Evolutionary conservation across 2,797 vertebrate species (phyloP).

Genomic region (Enteromius afrohamiltoni): DNA sequence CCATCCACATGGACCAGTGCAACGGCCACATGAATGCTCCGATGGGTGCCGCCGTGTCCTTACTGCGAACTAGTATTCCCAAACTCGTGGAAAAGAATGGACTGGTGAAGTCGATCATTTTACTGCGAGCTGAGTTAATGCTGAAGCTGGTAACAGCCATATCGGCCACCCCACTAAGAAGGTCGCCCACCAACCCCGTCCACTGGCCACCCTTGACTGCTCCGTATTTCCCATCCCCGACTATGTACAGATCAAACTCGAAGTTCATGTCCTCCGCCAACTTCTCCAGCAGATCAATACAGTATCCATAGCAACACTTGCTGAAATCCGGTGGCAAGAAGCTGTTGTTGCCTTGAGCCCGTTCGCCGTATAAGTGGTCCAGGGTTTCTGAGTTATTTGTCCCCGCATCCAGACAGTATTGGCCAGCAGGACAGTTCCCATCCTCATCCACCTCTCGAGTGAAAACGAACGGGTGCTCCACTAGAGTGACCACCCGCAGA

Average conservation of each 20-base stretch:
- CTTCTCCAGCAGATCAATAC: conserved; percentile 84
- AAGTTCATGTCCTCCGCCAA: conserved; percentile 84
- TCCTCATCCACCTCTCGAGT: conserved; percentile 87
- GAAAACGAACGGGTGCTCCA: conserved; percentile 92
- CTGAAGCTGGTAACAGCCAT: conserved; percentile 95
- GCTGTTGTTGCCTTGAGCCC: conserved; percentile 71
- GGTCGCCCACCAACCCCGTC: conserved; percentile 90
- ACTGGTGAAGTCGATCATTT: conserved; percentile 91
- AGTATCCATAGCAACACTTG: conserved; percentile 86
- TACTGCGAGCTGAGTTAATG: conserved; percentile 89
- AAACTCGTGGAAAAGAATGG: conserved; percentile 95
- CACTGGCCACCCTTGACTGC: conserved; percentile 85
- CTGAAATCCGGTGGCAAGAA: conserved; percentile 71
- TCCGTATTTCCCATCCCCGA: conserved; percentile 89
- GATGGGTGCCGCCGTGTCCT: conserved; percentile 86
- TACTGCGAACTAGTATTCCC: conserved; percentile 88
- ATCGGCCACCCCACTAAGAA: conserved; percentile 85
- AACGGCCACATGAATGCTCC: conserved; percentile 94
- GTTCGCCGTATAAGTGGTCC: conserved; percentile 78
- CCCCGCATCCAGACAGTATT: conserved; percentile 85
- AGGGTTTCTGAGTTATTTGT: conserved; percentile 80
- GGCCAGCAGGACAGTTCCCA: conserved; percentile 85
- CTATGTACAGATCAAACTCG: conserved; percentile 88
- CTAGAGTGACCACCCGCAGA: conserved; percentile 87
- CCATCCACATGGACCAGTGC: conserved; percentile 96